These are phyloP conservation scores for Morpho deidamia DNA, from an alignment of 2,888 invertebrate species.

Conservation along the genomic window DNA sequence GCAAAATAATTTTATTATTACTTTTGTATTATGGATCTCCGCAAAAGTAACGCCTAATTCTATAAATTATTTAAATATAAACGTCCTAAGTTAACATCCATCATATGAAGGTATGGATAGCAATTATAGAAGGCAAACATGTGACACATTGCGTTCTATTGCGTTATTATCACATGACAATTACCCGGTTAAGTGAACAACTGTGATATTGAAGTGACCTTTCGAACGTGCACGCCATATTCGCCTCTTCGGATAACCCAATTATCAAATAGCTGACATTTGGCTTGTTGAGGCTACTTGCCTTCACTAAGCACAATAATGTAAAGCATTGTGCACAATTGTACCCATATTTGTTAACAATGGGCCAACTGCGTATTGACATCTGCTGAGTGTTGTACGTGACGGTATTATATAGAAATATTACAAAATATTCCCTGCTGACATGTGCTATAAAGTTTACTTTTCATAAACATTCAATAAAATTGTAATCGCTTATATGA, in stretches of 20 bases:
- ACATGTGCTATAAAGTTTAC: neutral
- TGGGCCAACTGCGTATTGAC: conserved; percentile 55
- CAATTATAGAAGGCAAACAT: neutral
- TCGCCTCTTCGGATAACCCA: conserved; percentile 47
- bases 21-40: too few relatives aligned
- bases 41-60: too few relatives aligned
- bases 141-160: conserved; percentile 12
- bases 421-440: neutral
- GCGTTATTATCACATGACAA: conserved; percentile 13
- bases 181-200: conserved; percentile 16
- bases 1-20: too few relatives aligned
- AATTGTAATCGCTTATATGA: neutral
- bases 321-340: conserved; percentile 65
- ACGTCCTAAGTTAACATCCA: too few relatives aligned
- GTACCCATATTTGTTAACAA: conserved; percentile 74
- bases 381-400: conserved; percentile 43
- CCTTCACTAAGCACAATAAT: conserved; percentile 63
- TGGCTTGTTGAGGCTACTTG: conserved; percentile 53
- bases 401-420: neutral
- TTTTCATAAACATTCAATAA: neutral
- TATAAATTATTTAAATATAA: too few relatives aligned
- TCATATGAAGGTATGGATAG: too few relatives aligned
- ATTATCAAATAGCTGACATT: conserved; percentile 70
- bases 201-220: conserved; percentile 17
- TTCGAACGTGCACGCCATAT: conserved; percentile 36